Evolutionary conservation across 2,113 vertebrate genomes (phyloP).

Genomic region (Cavia aperea): DNA sequence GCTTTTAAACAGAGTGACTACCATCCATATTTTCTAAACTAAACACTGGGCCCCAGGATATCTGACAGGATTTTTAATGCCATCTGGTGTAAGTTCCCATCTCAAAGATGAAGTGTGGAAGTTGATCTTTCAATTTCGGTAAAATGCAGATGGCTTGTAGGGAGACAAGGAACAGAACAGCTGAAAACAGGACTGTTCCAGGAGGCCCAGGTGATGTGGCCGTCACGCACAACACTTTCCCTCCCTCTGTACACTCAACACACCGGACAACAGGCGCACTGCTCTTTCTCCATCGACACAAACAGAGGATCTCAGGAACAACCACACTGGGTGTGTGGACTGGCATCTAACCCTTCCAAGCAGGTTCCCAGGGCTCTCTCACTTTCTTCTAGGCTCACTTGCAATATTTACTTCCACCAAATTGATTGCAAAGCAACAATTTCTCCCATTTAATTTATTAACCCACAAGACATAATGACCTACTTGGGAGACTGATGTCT

Average conservation of each 20-base stretch:
- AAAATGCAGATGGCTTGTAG: background rate
- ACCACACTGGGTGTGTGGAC: background rate
- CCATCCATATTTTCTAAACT: background rate
- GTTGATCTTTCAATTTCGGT: background rate
- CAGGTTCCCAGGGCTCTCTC: background rate
- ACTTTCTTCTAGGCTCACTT: background rate
- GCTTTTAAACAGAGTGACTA: background rate
- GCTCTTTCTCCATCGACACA: background rate
- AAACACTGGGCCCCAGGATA: background rate
- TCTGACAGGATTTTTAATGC: too few species aligned
- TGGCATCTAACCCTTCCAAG: background rate
- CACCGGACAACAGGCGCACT: fast-evolving
- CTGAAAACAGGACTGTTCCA: background rate
- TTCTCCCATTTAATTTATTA: background rate
- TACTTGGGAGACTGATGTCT: background rate
- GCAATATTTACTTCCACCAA: background rate
- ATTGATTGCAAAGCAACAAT: background rate
- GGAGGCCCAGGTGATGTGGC: fast-evolving
- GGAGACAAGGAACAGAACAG: background rate
- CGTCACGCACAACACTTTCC: fast-evolving
- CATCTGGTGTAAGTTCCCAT: background rate
- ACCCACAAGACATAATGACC: background rate
- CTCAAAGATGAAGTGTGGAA: background rate
- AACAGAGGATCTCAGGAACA: background rate
- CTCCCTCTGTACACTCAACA: background rate